These are phyloP conservation scores for Cryptoprocta ferox DNA, from an alignment of 2,797 vertebrate genomes.

Conservation along the genomic window DNA sequence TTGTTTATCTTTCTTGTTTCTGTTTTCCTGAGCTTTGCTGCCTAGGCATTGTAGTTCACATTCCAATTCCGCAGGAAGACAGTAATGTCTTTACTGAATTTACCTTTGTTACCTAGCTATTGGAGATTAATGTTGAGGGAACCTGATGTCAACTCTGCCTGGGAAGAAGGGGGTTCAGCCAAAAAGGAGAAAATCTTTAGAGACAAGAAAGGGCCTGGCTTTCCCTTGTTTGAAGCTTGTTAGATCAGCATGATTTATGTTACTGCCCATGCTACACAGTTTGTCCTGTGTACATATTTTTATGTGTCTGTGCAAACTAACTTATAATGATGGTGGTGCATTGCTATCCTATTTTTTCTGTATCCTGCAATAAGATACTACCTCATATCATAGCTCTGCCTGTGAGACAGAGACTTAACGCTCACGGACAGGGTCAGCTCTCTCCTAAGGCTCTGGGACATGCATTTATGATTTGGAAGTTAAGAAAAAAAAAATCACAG, in stretches of 20 bases:
- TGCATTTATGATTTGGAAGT: conserved; percentile 5
- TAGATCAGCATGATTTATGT: conserved; percentile 70
- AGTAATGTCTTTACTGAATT: conserved; percentile 43
- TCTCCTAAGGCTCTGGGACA: neutral
- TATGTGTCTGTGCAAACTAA: conserved; percentile 10
- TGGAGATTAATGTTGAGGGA: conserved; percentile 63
- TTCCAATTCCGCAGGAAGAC: conserved; percentile 41
- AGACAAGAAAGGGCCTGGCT: conserved; percentile 52
- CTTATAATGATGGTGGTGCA: neutral
- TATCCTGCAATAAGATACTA: neutral
- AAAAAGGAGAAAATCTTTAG: conserved; percentile 53
- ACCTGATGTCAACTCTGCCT: conserved; percentile 40
- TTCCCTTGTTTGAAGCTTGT: conserved; percentile 39
- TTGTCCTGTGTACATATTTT: neutral
- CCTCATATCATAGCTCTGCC: neutral
- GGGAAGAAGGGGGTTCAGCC: conserved; percentile 18
- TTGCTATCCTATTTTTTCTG: neutral
- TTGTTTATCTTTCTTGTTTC: conserved; percentile 57
- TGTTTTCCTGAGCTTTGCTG: conserved; percentile 43
- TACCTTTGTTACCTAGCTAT: conserved; percentile 53
- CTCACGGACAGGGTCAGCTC: neutral
- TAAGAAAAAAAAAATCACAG: neutral
- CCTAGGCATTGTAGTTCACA: neutral
- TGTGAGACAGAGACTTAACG: neutral
- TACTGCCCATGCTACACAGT: neutral